These are phyloP conservation scores for Nemotelus pantherinus DNA, from an alignment of 2,888 invertebrate genomes.

Conservation along the genomic window DNA sequence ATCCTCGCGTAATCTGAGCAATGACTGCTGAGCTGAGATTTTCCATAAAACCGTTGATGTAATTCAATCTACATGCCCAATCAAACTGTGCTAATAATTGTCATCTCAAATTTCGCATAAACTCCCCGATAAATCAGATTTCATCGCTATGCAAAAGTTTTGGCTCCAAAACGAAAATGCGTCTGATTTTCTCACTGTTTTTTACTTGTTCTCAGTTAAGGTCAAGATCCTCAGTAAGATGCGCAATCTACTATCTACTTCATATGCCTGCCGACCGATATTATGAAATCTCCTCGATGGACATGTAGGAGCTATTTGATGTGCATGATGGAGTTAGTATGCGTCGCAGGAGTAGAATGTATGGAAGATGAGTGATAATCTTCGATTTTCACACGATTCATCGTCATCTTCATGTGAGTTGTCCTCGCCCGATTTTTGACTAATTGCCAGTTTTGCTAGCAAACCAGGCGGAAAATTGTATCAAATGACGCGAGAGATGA, in stretches of 20 bases:
- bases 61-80: constrained; percentile 38
- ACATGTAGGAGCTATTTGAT: too few relatives aligned
- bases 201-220: constrained; percentile 1
- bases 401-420: constrained; percentile 18
- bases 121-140: not conserved
- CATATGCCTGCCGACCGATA: too few relatives aligned
- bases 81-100: constrained; percentile 43
- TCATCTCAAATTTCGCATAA: constrained; percentile 36
- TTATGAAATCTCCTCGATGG: too few relatives aligned
- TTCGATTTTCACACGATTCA: constrained; percentile 39
- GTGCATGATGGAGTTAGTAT: not conserved
- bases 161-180: constrained; percentile 13
- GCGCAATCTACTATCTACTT: too few relatives aligned
- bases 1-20: constrained; percentile 23
- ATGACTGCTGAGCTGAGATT: not conserved
- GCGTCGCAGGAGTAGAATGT: not conserved
- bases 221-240: constrained; percentile 24
- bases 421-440: constrained; percentile 27
- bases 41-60: constrained; percentile 27
- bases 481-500: constrained; percentile 64
- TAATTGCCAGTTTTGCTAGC: constrained; percentile 45
- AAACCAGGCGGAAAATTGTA: constrained; percentile 66
- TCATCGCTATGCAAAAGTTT: not conserved
- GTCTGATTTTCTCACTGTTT: constrained; percentile 40
- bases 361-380: not conserved